Conservation (phyloP, 2,797 vertebrate genomes). For the Chiroxiphia lanceolata region DNA sequence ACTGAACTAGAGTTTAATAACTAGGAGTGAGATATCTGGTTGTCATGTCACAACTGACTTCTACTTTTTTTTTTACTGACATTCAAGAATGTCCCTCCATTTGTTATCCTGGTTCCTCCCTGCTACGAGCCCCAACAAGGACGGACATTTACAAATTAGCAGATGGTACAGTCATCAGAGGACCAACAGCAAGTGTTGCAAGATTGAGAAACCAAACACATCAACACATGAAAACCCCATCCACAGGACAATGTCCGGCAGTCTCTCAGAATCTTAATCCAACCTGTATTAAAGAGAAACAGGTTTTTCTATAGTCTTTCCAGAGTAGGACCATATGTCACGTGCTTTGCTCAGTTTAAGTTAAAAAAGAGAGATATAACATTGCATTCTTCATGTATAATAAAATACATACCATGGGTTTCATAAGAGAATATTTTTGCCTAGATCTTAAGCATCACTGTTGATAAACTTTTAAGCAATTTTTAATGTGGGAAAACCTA, state of each 20-base stretch:
- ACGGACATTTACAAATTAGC: not conserved
- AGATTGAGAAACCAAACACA: not conserved
- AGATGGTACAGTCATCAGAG: not conserved
- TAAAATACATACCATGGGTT: not conserved
- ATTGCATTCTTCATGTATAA: not conserved
- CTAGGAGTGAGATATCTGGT: not conserved
- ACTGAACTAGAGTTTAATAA: not conserved
- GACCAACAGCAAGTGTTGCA: not conserved
- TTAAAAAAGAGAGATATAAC: not conserved
- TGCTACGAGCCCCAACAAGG: not conserved
- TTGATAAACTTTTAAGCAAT: not conserved
- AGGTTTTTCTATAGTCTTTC: not conserved
- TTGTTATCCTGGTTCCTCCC: not conserved
- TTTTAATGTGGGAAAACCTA: not conserved
- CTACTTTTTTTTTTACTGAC: not conserved
- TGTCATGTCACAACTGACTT: not conserved
- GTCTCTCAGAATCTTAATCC: not conserved
- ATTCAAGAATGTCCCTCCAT: not conserved
- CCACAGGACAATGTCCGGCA: not conserved
- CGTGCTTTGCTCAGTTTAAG: not conserved
- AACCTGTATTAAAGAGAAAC: not conserved
- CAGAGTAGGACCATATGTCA: not conserved
- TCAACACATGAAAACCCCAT: accelerated
- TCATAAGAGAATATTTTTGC: not conserved
- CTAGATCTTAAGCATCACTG: not conserved